Base-by-base conservation (phyloP, 2,797 vertebrate species). In the Oreochromis mossambicus region DNA sequence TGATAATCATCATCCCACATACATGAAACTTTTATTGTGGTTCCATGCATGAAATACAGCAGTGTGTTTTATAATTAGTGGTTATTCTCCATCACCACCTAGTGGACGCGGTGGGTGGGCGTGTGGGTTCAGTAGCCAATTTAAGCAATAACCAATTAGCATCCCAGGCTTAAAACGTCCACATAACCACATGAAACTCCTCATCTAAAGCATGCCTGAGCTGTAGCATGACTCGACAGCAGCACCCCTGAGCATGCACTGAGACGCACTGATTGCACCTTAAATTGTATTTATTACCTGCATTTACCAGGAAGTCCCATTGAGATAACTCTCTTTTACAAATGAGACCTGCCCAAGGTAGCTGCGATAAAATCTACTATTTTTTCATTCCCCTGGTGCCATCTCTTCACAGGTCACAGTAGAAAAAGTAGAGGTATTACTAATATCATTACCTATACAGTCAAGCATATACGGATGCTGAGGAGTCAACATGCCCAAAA, bases 1-100 rank as follows among this genome's bases (percentile, higher is more conserved):
- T 43, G 21, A 46, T 70, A 46, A 70, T 70, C 41, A 26, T 70
- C 66, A 70, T 7, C 24, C 14, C 3, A 0, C 0, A 24, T 46
- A 17, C 8, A 17, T 46, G 38, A 70, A 17, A 70, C 24, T 11
- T 70, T 70, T 7, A 46, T 46, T 46, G 38, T 46, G 21, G 41
- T 24, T 17, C 41, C 38, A 46, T 15, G 14, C 38, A 26, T 46
- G 14, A 46, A 26, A 26, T 46, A 46, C 0, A 70, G 21, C 38
- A 70, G n/a, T 6, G n/a, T 15, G 63, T 24, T 13, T 24, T 68
- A 24, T 68, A 41, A 68, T 43, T 43, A 68, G 11, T 43, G 38
- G 38, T 41, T 43, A 68, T 43, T 68, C 36, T 68, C 63, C n/a
- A 68, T 8, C 8, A 24, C 63, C 63, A 68, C 63, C 36, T 9